Evolutionary conservation across 1,140 invertebrate genomes (phyloP), one percentile per base, ranked within the genome.

Genomic region (Drosophila carrolli): DNA sequence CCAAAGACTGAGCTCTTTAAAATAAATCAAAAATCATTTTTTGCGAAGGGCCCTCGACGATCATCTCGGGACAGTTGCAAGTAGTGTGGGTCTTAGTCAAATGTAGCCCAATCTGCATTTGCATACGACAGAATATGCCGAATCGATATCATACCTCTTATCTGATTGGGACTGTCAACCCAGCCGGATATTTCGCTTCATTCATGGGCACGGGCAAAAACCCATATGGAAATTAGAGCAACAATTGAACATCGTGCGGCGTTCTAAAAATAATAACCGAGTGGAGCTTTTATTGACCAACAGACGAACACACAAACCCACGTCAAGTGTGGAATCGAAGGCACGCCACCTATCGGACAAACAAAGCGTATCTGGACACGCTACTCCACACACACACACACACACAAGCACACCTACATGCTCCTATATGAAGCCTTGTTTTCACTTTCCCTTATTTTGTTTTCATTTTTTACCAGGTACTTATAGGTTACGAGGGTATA

Each of bases 1-100:
- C 37, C 48, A 14, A 78, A 63, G 60, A 29, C 53, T 56, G 62
- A 47, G 46, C 55, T 73, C 19, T 38, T 35, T 10, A 57, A 82
- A 80, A 86, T 88, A 86, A 86, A 86, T 88, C 82, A 86, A 88
- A 86, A 88, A 88, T 76, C 82, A 88, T 70, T 88, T 75, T 66
- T 72, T 72, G 68, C 55, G 48, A 71, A 85, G 62, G 67, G 50
- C 66, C 60, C 16, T 19, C 6, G 1, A 19, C 61, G 44, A 58
- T 61, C 56, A 65, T 65, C 58, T 44, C 19, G n/a, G 16, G 40
- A 8, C 29, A 32, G 8, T 32, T 32, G 29, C 7, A 32, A 32
- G 11, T 27, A n/a, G n/a, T 44, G 65, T 67, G 66, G 66, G 55
- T 32, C 60, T 35, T 7, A 29, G 38, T 5, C 2, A 32, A 67